A percentile compares a stretch with the other conserved stretches of the same genome.
phyloP scores from a whole-genome alignment of 2,888 invertebrate genomes.

The Catocala fraxini region DNA sequence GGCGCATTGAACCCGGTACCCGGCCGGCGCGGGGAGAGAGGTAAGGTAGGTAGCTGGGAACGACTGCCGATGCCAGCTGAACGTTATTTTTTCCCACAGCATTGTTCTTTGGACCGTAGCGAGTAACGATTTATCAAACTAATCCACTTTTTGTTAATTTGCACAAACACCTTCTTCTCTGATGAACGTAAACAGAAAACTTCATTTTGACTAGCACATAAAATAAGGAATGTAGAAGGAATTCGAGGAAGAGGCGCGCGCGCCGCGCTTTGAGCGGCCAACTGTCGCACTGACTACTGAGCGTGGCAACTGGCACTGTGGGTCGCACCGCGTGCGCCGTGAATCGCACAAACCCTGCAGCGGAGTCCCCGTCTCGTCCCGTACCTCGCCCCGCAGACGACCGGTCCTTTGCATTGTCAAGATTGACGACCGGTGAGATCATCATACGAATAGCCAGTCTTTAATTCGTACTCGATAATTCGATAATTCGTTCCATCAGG shows the following conservation, averaged over 20 bases:
- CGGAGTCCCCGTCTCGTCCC: slow-evolving; percentile 70
- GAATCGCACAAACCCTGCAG: slow-evolving; percentile 82
- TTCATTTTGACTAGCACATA: slow-evolving; percentile 75
- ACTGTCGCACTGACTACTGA: slow-evolving; percentile 76
- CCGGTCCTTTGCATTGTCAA: slow-evolving; percentile 87
- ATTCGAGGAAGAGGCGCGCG: slow-evolving; percentile 74
- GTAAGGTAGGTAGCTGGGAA: slow-evolving; percentile 86
- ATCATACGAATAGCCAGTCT: slow-evolving; percentile 72
- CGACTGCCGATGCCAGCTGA: slow-evolving; percentile 87
- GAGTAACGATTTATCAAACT: slow-evolving; percentile 67
- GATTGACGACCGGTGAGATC: slow-evolving; percentile 85
- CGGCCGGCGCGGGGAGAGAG: slow-evolving; percentile 82
- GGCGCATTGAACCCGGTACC: slow-evolving; percentile 87
- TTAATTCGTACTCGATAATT: slow-evolving; percentile 70
- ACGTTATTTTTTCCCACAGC: slow-evolving; percentile 89
- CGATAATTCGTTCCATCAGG: slow-evolving; percentile 51
- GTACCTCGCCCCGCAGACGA: slow-evolving; percentile 69
- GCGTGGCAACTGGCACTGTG: slow-evolving; percentile 69
- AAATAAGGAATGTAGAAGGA: slow-evolving; percentile 69
- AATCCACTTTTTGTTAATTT: slow-evolving; percentile 67
- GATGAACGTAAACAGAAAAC: slow-evolving; percentile 56
- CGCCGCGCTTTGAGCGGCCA: slow-evolving; percentile 81
- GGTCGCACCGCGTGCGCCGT: slow-evolving; percentile 72
- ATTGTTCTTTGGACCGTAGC: slow-evolving; percentile 87
- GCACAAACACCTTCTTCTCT: slow-evolving; percentile 61